These are phyloP conservation scores for Episyrphus balteatus DNA, from an alignment of 1,140 invertebrate genomes.

Conservation along the genomic window DNA sequence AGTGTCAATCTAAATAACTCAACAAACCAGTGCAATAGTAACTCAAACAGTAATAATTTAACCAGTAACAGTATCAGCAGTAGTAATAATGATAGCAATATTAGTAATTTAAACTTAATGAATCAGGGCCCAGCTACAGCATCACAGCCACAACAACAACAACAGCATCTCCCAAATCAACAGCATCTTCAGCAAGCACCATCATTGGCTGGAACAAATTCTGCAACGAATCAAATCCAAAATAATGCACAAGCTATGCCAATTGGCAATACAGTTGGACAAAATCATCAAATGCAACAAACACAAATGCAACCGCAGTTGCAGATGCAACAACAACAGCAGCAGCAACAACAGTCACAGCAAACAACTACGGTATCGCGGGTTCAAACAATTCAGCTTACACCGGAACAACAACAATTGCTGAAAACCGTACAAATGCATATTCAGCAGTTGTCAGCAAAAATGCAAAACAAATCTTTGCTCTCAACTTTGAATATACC, in stretches of 20 bases:
- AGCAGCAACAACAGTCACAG: constrained; percentile 9
- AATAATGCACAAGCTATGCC: too few relatives aligned
- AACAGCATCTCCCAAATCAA: background rate
- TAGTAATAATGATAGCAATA: constrained; percentile 9
- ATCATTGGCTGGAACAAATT: too few relatives aligned
- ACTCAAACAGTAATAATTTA: constrained; percentile 5
- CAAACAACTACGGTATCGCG: constrained; percentile 36
- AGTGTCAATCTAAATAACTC: background rate
- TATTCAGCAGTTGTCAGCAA: constrained; percentile 43
- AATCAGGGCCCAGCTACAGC: background rate
- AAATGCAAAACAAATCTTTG: constrained; percentile 35
- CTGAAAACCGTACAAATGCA: constrained; percentile 50
- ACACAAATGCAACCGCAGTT: background rate
- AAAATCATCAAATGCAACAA: background rate
- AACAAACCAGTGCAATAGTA: background rate
- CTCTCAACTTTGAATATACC: constrained; percentile 19
- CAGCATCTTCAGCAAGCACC: too few relatives aligned
- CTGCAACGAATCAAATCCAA: too few relatives aligned
- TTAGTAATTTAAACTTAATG: background rate
- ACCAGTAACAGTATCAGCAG: constrained; percentile 5
- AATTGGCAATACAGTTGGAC: too few relatives aligned
- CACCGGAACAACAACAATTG: constrained; percentile 47
- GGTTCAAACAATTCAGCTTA: constrained; percentile 47
- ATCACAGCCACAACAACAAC: constrained; percentile 6
- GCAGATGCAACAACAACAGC: constrained; percentile 10